phyloP scores from a whole-genome alignment of 2,888 invertebrate genomes.

The Lasius platythorax region DNA sequence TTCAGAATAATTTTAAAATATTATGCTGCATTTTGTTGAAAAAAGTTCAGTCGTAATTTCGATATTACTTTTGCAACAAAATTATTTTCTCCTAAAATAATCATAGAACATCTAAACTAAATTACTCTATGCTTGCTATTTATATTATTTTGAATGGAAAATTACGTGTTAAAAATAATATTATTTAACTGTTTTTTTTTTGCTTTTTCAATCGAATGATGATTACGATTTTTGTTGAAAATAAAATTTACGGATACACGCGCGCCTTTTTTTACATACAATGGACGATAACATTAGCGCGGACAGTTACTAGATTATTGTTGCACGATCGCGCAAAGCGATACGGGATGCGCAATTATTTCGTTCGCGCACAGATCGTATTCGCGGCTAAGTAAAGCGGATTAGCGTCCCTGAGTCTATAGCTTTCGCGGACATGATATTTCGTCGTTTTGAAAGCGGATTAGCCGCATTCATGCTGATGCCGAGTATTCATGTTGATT shows the following conservation, averaged over 20 bases:
- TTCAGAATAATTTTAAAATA: conserved; percentile 8
- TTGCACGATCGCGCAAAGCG: conserved; percentile 13
- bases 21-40: not conserved
- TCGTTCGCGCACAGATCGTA: conserved; percentile 37
- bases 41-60: not conserved
- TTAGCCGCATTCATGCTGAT: conserved; percentile 56
- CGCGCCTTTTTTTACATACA: not conserved
- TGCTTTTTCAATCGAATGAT: not conserved
- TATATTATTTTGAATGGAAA: not conserved
- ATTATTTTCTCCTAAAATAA: not conserved
- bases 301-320: not conserved
- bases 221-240: not conserved
- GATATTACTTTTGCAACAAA: not conserved
- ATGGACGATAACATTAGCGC: conserved; percentile 5
- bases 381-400: conserved; percentile 58
- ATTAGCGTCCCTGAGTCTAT: conserved; percentile 54
- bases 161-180: conserved; percentile 11
- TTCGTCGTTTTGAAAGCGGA: conserved; percentile 51
- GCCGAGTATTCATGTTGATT: conserved; percentile 63
- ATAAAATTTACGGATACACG: not conserved
- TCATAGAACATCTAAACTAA: not conserved
- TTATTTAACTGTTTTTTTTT: not conserved
- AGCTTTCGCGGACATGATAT: conserved; percentile 56
- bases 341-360: conserved; percentile 14
- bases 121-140: not conserved